phyloP scores from a whole-genome alignment of 2,888 invertebrate species.

The Gastrophysa polygoni region DNA sequence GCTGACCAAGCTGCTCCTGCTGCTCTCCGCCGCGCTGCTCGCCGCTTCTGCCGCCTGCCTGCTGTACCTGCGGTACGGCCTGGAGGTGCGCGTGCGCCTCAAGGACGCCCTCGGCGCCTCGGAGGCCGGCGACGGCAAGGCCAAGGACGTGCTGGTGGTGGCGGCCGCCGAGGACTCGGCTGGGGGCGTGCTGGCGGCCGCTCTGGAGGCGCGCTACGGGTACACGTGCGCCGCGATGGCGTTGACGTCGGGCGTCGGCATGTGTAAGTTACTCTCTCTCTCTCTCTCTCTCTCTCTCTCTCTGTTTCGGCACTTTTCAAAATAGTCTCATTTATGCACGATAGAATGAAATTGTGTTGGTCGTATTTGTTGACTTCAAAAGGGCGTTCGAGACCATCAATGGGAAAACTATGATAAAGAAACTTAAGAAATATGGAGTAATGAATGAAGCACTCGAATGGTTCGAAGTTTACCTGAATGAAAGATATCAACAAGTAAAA shows the following conservation, averaged over 20 bases:
- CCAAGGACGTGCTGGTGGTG: constrained; percentile 69
- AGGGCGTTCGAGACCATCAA: too few relatives aligned
- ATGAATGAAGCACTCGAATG: too few relatives aligned
- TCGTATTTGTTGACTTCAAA: too few relatives aligned
- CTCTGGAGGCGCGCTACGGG: constrained; percentile 67
- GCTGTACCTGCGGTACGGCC: constrained; percentile 63
- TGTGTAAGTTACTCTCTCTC: constrained; percentile 25
- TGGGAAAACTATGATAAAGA: too few relatives aligned
- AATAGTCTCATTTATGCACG: too few relatives aligned
- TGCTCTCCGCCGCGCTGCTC: constrained; percentile 59
- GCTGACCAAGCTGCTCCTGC: constrained; percentile 64
- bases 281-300: too few relatives aligned
- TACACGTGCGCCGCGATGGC: constrained; percentile 65
- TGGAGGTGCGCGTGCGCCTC: constrained; percentile 58
- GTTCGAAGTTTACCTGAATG: too few relatives aligned
- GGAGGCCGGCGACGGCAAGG: constrained; percentile 62
- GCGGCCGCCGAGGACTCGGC: constrained; percentile 69
- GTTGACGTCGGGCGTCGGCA: constrained; percentile 12
- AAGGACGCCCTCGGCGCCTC: constrained; percentile 60
- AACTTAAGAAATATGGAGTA: too few relatives aligned
- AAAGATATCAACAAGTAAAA: too few relatives aligned
- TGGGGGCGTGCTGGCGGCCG: constrained; percentile 67
- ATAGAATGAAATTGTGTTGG: too few relatives aligned
- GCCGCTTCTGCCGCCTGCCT: constrained; percentile 60
- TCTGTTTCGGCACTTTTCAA: too few relatives aligned